Base-by-base conservation (phyloP, 53 echinoderm and acorn worm species). In the Crossaster papposus region DNA sequence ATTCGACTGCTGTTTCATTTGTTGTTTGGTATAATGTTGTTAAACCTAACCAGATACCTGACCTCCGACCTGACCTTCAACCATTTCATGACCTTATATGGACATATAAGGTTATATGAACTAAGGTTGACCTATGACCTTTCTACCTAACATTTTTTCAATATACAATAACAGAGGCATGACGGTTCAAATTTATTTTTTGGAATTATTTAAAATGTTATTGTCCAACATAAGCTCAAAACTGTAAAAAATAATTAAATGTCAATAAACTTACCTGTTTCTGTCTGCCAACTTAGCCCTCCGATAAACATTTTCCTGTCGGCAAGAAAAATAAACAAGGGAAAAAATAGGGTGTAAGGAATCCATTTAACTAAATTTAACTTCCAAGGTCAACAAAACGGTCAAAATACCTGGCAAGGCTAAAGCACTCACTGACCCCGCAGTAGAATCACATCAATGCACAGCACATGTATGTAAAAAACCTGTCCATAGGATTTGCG, bases 231-330 rank as follows among this genome's bases (percentile, higher is more conserved):
- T 10, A 78, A 51, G 34, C n/a, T 11, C 2, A 24, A 78, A 51
- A 51, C 4, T 14, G 17, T 6, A 78, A 78, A 23, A 14, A 33
- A 62, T 32, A 81, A 81, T 20, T n/a, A n/a, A n/a, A 62, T 78
- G 33, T 30, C 2, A 91, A 51, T 62, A 62, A 52, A 65, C 94
- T 93, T 91, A 97, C 98, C 98, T 94, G 98, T 88, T 30, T 91
- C 86, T 51, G 98, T 97, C 74, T 93, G 93, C 98, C 98, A 97
- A 93, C 95, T 97, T 71, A 97, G 91, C 79, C 98, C 98, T 88
- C 98, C 98, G 72, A 97, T 93, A 93, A 97, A 97, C 98, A 97
- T 97, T 96, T 97, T 97, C 79, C 98, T 97, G 97, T 79, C 84
- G 89, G 36, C 32, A 64, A 79, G 91, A 79, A 81, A 93, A 79